These are phyloP conservation scores for Microtus oregoni DNA, from an alignment of 2,113 vertebrate species.

Conservation along the genomic window DNA sequence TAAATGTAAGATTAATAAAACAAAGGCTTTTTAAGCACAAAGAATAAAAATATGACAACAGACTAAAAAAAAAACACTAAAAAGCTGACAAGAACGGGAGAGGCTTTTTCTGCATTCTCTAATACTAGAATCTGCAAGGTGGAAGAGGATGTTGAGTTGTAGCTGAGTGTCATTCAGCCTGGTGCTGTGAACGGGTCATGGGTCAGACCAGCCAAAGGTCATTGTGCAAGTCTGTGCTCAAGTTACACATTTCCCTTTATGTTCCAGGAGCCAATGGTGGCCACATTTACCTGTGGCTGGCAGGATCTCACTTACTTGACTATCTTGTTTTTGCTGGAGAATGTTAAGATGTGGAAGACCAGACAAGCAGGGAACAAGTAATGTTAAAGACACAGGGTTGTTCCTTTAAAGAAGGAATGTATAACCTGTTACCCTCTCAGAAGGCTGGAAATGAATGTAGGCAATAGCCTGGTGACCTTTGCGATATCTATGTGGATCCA, in stretches of 20 bases:
- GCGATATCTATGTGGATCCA: neutral
- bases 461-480: neutral
- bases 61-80: neutral
- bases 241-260: neutral
- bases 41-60: neutral
- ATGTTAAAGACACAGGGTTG: neutral
- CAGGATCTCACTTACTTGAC: neutral
- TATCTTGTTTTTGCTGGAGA: neutral
- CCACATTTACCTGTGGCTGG: neutral
- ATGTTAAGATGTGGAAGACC: neutral
- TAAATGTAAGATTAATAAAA: neutral
- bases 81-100: neutral
- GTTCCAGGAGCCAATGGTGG: neutral
- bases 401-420: neutral
- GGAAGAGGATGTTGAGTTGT: neutral
- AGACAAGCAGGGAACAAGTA: neutral
- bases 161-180: neutral
- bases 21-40: neutral
- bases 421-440: neutral
- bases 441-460: neutral
- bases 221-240: neutral
- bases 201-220: neutral
- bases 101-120: neutral
- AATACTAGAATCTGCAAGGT: no score
- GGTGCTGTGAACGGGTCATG: neutral